Base-by-base conservation (phyloP, 1,140 invertebrate genomes). In the Phymorhynchus buccinoides region DNA sequence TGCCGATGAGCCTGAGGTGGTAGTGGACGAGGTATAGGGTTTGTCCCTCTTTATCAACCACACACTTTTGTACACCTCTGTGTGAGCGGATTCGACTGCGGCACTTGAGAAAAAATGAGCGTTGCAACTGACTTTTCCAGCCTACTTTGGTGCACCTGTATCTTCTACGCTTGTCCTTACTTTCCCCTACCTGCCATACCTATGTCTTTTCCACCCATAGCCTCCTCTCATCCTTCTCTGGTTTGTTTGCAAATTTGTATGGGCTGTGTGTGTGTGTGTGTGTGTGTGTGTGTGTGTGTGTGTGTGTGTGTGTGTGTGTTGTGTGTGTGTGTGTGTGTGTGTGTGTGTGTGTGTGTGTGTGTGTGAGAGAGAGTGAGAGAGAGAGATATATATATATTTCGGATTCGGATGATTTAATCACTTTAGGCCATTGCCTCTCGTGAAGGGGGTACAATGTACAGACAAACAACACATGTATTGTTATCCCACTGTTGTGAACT, bases 271-370 rank as follows among this genome's bases (percentile, higher is more conserved):
- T 9, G n/a, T 71, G 12, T 37, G 30, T 71, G 4, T 37, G 9
- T 71, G 68, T 22, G 68, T 71, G 68, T 71, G 30, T 35, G 68
- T 1, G 6, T 71, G 30, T 35, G 1, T 35, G n/a, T 7, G 12
- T 71, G n/a, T 71, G 27, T 71, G 68, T 37, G n/a, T 4, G n/a
- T 73, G 37, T 73, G 3, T 37, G 32, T 73, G 32, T 30, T 82
- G 80, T 62, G 37, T 41, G 37, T 4, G 52, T 83, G 41, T 83
- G 41, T 80, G 73, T 41, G 73, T 75, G 73, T 75, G 73, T 75
- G 37, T 75, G 73, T 75, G 73, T 75, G 30, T 37, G 68, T 73
- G 68, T 73, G 30, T 73, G 68, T 73, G 68, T 73, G 30, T 73
- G 68, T 73, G 68, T 37, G 68, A 6, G 68, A 35, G 35, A 6